Percentiles rank a stretch among this genome's conserved stretches.
phyloP scores from a whole-genome alignment of 2,113 vertebrate species.

The Hippocampus zosterae region DNA sequence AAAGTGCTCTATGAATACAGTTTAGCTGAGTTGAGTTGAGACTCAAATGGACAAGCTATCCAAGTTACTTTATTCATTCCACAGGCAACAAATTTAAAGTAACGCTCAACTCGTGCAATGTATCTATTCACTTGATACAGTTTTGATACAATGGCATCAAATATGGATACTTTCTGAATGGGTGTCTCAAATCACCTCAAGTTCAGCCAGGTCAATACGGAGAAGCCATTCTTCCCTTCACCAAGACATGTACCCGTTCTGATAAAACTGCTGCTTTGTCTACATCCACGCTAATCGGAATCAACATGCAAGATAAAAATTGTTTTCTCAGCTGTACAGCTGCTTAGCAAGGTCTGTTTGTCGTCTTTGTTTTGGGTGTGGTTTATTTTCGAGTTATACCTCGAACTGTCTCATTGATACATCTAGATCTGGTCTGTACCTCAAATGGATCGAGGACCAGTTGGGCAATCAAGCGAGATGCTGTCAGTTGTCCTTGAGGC shows the following conservation, averaged over 20 bases:
- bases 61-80: too few relatives aligned
- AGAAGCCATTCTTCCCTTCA: neutral
- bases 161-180: too few relatives aligned
- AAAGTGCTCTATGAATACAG: too few relatives aligned
- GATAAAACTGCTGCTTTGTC: neutral
- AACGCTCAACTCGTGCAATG: too few relatives aligned
- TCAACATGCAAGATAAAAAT: neutral
- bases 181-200: too few relatives aligned
- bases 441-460: constrained; percentile 21
- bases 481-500: constrained; percentile 14
- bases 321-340: neutral
- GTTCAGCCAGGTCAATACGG: too few relatives aligned
- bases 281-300: neutral
- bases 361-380: neutral
- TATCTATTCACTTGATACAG: too few relatives aligned
- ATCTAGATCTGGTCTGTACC: constrained; percentile 13
- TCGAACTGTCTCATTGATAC: neutral
- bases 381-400: neutral
- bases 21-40: too few relatives aligned
- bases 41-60: too few relatives aligned
- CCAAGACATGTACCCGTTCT: neutral
- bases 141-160: too few relatives aligned
- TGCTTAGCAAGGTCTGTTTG: constrained; percentile 13
- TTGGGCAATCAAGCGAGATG: constrained; percentile 34
- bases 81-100: too few relatives aligned